Base-by-base conservation (phyloP, 2,113 vertebrate species). In the Prunella fulvescens region DNA sequence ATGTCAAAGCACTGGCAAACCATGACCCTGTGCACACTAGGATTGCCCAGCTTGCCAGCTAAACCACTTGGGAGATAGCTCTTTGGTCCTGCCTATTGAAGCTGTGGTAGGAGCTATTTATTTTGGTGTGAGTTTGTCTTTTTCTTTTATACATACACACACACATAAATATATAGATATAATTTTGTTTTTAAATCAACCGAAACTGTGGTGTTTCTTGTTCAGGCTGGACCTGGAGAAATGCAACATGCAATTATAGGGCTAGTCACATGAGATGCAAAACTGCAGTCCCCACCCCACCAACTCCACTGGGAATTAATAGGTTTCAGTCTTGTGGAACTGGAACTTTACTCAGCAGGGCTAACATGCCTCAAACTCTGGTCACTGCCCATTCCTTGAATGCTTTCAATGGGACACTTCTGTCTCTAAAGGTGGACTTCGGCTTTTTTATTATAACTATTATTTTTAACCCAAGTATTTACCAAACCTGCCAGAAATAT, bases 191-290 rank as follows among this genome's bases (percentile, higher is more conserved):
- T 81, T 37, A 2, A 37, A 56, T 83, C 42, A 60, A 37, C 40
- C 17, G 17, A 90, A 91, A 74, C 57, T 4, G 19, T n/a, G 39
- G 53, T 89, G 33, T 93, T 93, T 96, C 93, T 94, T 93, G n/a
- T 62, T 93, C 88, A 96, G 93, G 93, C 94, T 92, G 89, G 95
- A 88, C 95, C 94, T 92, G 93, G 88, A 84, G 78, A 93, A 96
- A 93, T 51, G 51, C 56, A 65, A 8, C 82, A 42, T 90, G 53
- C 6, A 6, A 56, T 91, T 92, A 67, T 31, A 51, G 54, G 70
- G 72, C 54, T 65, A 70, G 44, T 65, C 18, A 16, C 89, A 40
- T 54, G 74, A 84, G 67, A 92, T 79, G 53, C 54, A 71, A 37
- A 92, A 70, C 71, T 79, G 84, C 70, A 78, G 80, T 60, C 77